A percentile compares a stretch with the other conserved stretches of the same genome.
phyloP scores from a whole-genome alignment of 1,140 invertebrate genomes.

The Chrysoperla carnea region DNA sequence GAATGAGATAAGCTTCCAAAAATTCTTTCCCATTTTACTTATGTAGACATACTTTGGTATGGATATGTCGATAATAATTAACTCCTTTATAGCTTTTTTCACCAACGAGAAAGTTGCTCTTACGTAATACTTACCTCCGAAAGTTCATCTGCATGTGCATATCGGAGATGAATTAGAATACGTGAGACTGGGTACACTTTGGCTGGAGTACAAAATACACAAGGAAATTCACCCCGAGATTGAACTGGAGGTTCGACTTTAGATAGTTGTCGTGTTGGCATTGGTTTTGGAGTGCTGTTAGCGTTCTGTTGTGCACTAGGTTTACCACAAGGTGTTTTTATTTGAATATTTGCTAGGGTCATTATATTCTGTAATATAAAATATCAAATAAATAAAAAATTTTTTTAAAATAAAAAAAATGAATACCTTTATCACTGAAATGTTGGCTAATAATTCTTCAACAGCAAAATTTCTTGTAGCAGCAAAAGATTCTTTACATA shows the following conservation, averaged over 20 bases:
- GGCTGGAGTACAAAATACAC: conserved; percentile 21
- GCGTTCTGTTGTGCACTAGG: too few species aligned
- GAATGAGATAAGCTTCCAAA: too few species aligned
- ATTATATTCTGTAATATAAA: neutral
- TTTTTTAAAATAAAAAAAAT: neutral
- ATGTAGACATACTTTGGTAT: too few species aligned
- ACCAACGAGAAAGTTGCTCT: too few species aligned
- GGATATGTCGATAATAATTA: too few species aligned
- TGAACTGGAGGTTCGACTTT: conserved; percentile 12
- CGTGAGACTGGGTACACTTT: conserved; percentile 20
- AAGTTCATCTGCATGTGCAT: neutral
- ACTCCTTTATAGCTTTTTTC: too few species aligned
- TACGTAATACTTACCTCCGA: too few species aligned
- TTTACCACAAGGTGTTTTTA: neutral
- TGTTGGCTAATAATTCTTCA: conserved; percentile 26
- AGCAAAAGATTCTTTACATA: conserved; percentile 24
- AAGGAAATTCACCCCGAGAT: conserved; percentile 24
- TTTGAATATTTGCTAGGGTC: neutral
- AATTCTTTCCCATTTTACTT: too few species aligned
- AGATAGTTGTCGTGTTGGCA: too few species aligned
- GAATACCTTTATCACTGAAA: conserved; percentile 7
- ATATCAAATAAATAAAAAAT: neutral
- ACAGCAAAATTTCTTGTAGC: conserved; percentile 26
- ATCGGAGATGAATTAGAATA: conserved; percentile 22
- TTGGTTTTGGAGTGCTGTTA: too few species aligned